Evolutionary conservation across 2,888 invertebrate genomes (phyloP).

Genomic region (Aphidoletes aphidimyza): DNA sequence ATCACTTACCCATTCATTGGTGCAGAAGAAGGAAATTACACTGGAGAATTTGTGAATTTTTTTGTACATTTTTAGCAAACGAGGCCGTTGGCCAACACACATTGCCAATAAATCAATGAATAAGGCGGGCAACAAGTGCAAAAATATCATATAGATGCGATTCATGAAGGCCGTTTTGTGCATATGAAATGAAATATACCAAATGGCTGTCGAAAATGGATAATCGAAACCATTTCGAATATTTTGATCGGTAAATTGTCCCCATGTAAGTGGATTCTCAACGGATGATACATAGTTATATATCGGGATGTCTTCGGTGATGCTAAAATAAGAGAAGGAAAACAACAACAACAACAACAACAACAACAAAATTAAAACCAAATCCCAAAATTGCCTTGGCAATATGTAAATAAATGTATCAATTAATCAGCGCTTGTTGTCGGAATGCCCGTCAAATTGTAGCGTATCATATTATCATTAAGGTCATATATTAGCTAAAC

Average conservation of each 20-base stretch:
- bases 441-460: no score
- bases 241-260: slow-evolving; percentile 70
- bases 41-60: slow-evolving; percentile 80
- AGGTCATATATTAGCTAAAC: no score
- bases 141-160: slow-evolving; percentile 70
- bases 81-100: slow-evolving; percentile 72
- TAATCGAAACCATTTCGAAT: slow-evolving; percentile 67
- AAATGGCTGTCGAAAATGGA: slow-evolving; percentile 70
- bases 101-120: slow-evolving; percentile 73
- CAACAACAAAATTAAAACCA: no score
- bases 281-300: slow-evolving; percentile 86
- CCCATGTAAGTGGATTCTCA: slow-evolving; percentile 83
- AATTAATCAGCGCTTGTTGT: no score
- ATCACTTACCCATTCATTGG: slow-evolving; percentile 70
- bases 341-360: no score
- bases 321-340: no score
- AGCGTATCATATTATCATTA: no score
- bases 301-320: slow-evolving; percentile 68
- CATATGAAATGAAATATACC: slow-evolving; percentile 72
- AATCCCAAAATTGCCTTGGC: no score
- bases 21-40: slow-evolving; percentile 78
- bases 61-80: slow-evolving; percentile 77
- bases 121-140: slow-evolving; percentile 79
- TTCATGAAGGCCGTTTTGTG: slow-evolving; percentile 70
- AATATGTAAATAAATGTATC: no score